phyloP scores from a whole-genome alignment of 2,113 vertebrate genomes.

The Tiliqua scincoides region DNA sequence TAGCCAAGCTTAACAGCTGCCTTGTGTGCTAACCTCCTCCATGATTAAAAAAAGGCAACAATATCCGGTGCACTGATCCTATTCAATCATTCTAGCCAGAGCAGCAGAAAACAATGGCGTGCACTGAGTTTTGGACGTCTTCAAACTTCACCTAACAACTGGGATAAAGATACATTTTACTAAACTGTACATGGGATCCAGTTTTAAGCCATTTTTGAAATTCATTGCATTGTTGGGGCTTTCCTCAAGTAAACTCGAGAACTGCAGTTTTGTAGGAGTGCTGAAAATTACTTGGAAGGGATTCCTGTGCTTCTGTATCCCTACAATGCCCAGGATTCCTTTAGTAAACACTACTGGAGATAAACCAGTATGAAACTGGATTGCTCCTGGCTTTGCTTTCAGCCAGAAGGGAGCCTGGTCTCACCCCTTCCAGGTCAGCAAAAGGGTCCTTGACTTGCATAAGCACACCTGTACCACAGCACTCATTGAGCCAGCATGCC shows the following conservation, averaged over 20 bases:
- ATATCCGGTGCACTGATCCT: neutral
- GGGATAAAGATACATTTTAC: neutral
- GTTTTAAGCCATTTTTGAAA: neutral
- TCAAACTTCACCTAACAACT: neutral
- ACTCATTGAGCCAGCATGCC: neutral
- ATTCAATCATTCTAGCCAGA: neutral
- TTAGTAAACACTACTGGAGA: neutral
- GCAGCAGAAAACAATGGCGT: neutral
- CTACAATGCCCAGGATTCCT: neutral
- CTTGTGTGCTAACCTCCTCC: slow-evolving; percentile 6
- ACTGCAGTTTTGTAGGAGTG: neutral
- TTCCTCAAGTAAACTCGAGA: neutral
- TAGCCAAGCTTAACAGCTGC: slow-evolving; percentile 16
- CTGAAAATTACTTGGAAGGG: neutral
- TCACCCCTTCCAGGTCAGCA: neutral
- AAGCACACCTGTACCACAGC: neutral
- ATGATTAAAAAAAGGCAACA: slow-evolving; percentile 19
- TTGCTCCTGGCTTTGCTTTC: neutral
- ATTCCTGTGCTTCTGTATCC: neutral
- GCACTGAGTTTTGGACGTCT: neutral
- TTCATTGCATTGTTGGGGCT: neutral
- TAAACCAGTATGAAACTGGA: neutral
- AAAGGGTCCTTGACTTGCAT: neutral
- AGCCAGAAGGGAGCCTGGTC: neutral
- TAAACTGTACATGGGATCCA: neutral